phyloP scores from a whole-genome alignment of 37 sponge, comb jelly and placozoan genomes.

The Aphrocallistes beatrix region DNA sequence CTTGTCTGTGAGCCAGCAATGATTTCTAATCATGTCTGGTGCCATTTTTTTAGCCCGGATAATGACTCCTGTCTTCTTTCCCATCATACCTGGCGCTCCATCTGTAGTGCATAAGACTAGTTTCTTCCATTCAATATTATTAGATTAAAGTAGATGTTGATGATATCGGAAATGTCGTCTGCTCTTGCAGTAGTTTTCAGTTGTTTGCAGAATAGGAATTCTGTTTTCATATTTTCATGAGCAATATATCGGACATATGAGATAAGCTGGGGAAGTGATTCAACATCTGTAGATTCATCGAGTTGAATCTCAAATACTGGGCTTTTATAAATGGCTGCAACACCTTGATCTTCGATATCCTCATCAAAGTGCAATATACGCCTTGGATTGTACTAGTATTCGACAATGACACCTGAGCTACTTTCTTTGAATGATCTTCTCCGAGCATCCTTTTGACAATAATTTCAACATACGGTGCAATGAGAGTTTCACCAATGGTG shows the following conservation, averaged over 20 bases:
- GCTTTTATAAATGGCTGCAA: neutral
- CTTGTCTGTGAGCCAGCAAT: conserved; percentile 7
- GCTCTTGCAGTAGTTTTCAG: neutral
- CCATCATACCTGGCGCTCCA: conserved; percentile 14
- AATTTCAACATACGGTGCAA: neutral
- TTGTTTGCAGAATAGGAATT: neutral
- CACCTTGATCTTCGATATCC: neutral
- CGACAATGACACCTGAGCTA: neutral
- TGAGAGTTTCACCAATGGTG: conserved; percentile 13
- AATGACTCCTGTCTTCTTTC: neutral
- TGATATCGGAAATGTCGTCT: neutral
- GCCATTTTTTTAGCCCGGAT: neutral
- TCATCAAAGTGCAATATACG: neutral
- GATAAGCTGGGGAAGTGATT: neutral
- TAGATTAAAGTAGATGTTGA: neutral
- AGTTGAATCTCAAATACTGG: neutral
- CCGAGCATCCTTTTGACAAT: neutral
- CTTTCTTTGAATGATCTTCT: neutral
- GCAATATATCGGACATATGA: neutral
- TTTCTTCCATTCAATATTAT: neutral
- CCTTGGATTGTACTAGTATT: neutral
- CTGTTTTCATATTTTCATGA: neutral
- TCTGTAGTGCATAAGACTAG: neutral
- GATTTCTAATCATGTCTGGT: neutral
- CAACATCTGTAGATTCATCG: conserved; percentile 15